These are phyloP conservation scores for Pampus argenteus DNA, from an alignment of 2,797 vertebrate species.

Conservation along the genomic window DNA sequence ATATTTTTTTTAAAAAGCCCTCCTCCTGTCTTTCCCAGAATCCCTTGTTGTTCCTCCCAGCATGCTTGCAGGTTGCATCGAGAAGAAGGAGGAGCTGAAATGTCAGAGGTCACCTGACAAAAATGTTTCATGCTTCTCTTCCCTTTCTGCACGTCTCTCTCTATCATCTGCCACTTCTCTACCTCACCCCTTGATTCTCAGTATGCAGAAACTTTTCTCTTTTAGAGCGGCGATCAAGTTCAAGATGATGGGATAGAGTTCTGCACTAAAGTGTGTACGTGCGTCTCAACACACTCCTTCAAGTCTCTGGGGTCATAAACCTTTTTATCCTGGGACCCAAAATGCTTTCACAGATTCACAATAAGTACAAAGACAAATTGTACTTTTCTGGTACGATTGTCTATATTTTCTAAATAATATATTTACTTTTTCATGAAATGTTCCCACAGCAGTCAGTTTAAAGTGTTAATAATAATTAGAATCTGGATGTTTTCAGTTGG, in stretches of 20 bases:
- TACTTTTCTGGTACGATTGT: background rate
- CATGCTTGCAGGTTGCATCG: conserved; percentile 66
- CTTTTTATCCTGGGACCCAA: conserved; percentile 9
- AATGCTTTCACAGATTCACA: conserved; percentile 7
- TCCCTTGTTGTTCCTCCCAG: conserved; percentile 80
- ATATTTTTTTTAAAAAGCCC: conserved; percentile 42
- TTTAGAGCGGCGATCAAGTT: conserved; percentile 8
- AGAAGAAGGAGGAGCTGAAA: conserved; percentile 48
- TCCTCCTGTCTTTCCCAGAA: conserved; percentile 78
- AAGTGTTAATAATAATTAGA: background rate
- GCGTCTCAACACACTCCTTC: conserved; percentile 21
- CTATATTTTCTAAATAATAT: background rate
- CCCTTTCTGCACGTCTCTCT: conserved; percentile 6
- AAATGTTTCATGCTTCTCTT: conserved; percentile 39
- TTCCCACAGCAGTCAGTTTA: background rate
- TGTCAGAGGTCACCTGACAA: conserved; percentile 65
- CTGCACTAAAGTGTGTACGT: conserved; percentile 23
- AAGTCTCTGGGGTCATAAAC: background rate
- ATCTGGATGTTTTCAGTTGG: background rate
- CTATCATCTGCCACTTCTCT: background rate
- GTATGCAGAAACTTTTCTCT: conserved; percentile 4
- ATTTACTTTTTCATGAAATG: background rate
- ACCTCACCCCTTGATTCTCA: background rate
- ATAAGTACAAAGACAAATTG: background rate
- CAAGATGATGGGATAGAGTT: conserved; percentile 10